A percentile compares a stretch with the other conserved stretches of the same genome.
phyloP scores from a whole-genome alignment of 2,113 vertebrate genomes.

The Grantiella picta region DNA sequence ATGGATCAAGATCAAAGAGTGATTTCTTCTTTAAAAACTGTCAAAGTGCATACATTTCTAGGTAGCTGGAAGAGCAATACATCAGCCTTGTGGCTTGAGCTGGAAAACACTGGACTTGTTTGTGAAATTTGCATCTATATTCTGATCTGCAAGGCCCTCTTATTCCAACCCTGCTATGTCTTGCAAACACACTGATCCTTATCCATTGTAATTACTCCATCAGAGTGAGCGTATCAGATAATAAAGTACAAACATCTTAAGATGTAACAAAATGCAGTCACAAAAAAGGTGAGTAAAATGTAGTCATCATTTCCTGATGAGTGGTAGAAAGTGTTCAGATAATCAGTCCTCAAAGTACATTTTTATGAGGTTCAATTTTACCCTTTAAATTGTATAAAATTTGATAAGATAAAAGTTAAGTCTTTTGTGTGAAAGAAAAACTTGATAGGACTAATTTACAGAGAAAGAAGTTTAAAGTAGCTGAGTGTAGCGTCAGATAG shows the following conservation, averaged over 20 bases:
- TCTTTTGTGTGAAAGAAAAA: neutral
- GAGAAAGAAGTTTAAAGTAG: neutral
- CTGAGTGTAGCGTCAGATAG: neutral
- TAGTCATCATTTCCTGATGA: neutral
- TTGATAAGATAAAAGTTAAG: neutral
- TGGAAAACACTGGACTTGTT: neutral
- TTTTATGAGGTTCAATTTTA: neutral
- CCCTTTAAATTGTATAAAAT: neutral
- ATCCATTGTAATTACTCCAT: neutral
- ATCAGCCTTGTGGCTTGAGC: neutral
- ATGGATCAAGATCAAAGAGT: neutral
- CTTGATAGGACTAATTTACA: neutral
- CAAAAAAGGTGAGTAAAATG: neutral
- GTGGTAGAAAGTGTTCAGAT: neutral
- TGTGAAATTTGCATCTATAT: neutral
- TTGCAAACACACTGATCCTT: neutral
- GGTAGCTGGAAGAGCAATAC: neutral
- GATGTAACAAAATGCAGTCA: neutral
- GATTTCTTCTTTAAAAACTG: neutral
- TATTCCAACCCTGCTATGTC: neutral
- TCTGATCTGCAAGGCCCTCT: neutral
- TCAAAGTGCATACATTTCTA: neutral
- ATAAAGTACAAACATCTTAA: neutral
- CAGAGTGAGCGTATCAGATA: neutral
- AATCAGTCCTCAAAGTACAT: neutral